Conservation (phyloP, 2,113 vertebrate genomes). For the Archocentrus centrarchus region DNA sequence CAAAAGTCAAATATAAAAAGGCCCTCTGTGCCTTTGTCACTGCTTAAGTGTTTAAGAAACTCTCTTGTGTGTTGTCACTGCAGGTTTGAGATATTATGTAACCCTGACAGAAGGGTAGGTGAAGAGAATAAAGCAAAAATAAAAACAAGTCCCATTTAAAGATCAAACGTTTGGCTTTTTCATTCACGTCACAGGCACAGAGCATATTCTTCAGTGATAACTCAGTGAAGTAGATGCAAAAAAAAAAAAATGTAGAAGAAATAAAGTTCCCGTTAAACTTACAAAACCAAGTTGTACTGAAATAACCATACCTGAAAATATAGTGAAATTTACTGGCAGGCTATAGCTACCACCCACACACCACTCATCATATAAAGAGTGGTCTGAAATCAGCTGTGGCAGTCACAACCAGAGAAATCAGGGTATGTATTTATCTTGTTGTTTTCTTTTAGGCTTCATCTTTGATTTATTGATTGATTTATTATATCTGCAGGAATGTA, state of each 20-base stretch:
- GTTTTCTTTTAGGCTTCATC: neutral
- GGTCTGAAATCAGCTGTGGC: neutral
- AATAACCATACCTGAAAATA: neutral
- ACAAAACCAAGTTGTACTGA: slow-evolving; percentile 2
- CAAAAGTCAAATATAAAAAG: slow-evolving; percentile 41
- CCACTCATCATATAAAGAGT: slow-evolving; percentile 4
- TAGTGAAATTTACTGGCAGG: neutral
- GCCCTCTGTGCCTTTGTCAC: slow-evolving; percentile 28
- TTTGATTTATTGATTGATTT: neutral
- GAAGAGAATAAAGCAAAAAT: slow-evolving; percentile 8
- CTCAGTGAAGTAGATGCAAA: neutral
- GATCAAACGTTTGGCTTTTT: slow-evolving; percentile 15
- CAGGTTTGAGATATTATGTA: slow-evolving; percentile 3
- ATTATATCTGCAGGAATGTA: neutral
- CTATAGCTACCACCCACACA: slow-evolving; percentile 5
- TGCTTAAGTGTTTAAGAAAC: slow-evolving; percentile 29
- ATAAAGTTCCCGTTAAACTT: neutral
- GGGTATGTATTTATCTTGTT: neutral
- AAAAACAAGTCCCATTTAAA: slow-evolving; percentile 30
- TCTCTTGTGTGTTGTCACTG: slow-evolving; percentile 3
- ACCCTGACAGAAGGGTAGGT: slow-evolving; percentile 11
- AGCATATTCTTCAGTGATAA: slow-evolving; percentile 13
- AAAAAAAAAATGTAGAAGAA: too few species aligned
- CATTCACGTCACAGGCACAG: neutral
- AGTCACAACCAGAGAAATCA: neutral